Conservation (phyloP, 1,140 invertebrate genomes). For the Artemia franciscana region DNA sequence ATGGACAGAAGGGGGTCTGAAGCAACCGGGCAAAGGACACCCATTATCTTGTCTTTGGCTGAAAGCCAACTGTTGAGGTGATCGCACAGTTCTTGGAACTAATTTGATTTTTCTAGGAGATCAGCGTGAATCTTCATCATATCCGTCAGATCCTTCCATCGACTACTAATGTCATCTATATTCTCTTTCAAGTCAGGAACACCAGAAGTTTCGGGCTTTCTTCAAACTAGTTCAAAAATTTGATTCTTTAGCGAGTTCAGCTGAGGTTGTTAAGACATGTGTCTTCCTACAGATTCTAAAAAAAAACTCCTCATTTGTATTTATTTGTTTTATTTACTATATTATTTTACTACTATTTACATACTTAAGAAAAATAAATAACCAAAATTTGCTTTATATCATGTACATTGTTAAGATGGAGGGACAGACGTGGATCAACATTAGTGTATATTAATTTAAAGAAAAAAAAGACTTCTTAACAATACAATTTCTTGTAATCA, state of each 20-base stretch:
- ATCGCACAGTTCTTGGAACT: constrained; percentile 71
- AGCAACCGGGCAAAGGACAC: constrained; percentile 75
- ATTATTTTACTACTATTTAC: too few relatives aligned
- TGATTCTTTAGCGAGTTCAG: constrained; percentile 66
- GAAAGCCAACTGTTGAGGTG: constrained; percentile 59
- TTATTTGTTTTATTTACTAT: too few relatives aligned
- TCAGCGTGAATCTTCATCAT: constrained; percentile 53
- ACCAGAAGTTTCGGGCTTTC: constrained; percentile 54
- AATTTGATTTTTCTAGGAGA: constrained; percentile 66
- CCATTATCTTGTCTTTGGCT: constrained; percentile 82
- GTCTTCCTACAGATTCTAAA: too few relatives aligned
- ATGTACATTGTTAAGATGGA: too few relatives aligned
- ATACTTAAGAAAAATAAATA: too few relatives aligned
- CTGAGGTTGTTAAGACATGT: constrained; percentile 66
- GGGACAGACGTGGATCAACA: too few relatives aligned
- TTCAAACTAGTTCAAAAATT: constrained; percentile 54
- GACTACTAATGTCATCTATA: constrained; percentile 46
- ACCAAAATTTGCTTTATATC: too few relatives aligned
- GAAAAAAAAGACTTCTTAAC: too few relatives aligned
- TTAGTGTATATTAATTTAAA: too few relatives aligned
- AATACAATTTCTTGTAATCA: too few relatives aligned
- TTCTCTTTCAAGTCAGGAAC: constrained; percentile 54
- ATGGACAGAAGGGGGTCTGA: constrained; percentile 79
- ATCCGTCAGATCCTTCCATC: constrained; percentile 65
- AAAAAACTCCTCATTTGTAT: too few relatives aligned